Evolutionary conservation across 1,140 invertebrate genomes (phyloP).

Genomic region (Pseudoatta argentina): DNA sequence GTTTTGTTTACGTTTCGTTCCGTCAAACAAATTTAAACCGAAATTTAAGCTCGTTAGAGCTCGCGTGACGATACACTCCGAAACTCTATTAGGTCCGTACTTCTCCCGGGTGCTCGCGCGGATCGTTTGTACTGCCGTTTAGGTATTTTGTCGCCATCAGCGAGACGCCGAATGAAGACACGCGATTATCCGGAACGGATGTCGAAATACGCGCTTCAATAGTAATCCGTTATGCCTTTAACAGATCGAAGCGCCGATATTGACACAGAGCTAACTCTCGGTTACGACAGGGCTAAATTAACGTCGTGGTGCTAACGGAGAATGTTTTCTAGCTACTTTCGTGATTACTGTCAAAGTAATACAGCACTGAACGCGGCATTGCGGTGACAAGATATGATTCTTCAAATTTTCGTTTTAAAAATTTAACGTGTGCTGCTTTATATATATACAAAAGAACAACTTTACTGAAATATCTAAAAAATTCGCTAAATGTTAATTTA

Average conservation of each 20-base stretch:
- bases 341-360: constrained; percentile 22
- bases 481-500: too few species aligned
- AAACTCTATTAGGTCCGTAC: constrained; percentile 55
- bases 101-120: not conserved
- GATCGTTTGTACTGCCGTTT: constrained; percentile 23
- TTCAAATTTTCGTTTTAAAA: not conserved
- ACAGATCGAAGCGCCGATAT: constrained; percentile 31
- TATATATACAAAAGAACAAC: too few species aligned
- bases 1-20: constrained; percentile 50
- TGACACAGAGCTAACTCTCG: constrained; percentile 19
- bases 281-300: constrained; percentile 28
- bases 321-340: constrained; percentile 20
- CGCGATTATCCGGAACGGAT: constrained; percentile 54
- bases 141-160: constrained; percentile 51
- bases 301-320: constrained; percentile 6
- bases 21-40: constrained; percentile 52
- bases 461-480: too few species aligned
- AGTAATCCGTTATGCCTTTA: constrained; percentile 47
- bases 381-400: too few species aligned
- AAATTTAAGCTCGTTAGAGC: constrained; percentile 59
- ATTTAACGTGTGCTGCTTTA: not conserved
- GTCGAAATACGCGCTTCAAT: constrained; percentile 43
- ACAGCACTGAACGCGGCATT: not conserved
- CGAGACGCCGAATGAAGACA: constrained; percentile 36
- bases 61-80: constrained; percentile 60